Base-by-base conservation (phyloP, 2,113 vertebrate genomes). In the Xenopus tropicalis region DNA sequence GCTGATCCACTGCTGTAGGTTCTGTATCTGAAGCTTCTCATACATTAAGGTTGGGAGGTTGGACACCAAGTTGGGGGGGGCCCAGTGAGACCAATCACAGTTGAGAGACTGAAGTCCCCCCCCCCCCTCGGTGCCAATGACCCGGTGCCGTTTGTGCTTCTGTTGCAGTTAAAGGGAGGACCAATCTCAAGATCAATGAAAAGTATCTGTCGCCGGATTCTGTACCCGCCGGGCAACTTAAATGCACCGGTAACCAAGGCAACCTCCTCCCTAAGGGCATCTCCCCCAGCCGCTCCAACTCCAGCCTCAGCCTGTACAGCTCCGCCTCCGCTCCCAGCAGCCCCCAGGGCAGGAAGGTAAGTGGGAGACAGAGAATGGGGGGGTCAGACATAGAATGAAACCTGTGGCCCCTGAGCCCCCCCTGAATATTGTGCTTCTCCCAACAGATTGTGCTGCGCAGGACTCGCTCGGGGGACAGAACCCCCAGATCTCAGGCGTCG, bases 101-200 rank as follows among this genome's bases (percentile, higher is more conserved):
- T 37, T 8, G 6, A 1, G 2, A 48, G 46, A 48, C 11, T 3
- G 9, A 48, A 1, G 46, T 48, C 11, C 46, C 12, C 7, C 3
- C 46, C 46, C 14, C 46, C 14, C 9, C 10, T 48, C 46, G 3
- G 14, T 48, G 46, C 1, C 46, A 12, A 48, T 48, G 46, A 48
- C 16, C 46, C 14, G 46, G 12, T 37, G 46, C 16, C 12, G 4
- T 48, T 48, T 54, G 52, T 54, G 16, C 3, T n/a, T n/a, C 19
- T n/a, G 52, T 46, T 4, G 72, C 83, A 96, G 95, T 96, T 52
- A 95, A 95, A 81, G 92, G 92, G 21, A 87, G 95, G 23, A 96
- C 94, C 71, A 96, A 96, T 81, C 79, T 95, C 76, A 96, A 95
- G 88, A 95, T 96, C 82, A 96, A 96, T 57, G 93, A 94, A 88